Percentiles rank a stretch among this genome's conserved stretches.
Evolutionary conservation across 2,113 vertebrate genomes (phyloP).

Genomic region (Cebus imitator): DNA sequence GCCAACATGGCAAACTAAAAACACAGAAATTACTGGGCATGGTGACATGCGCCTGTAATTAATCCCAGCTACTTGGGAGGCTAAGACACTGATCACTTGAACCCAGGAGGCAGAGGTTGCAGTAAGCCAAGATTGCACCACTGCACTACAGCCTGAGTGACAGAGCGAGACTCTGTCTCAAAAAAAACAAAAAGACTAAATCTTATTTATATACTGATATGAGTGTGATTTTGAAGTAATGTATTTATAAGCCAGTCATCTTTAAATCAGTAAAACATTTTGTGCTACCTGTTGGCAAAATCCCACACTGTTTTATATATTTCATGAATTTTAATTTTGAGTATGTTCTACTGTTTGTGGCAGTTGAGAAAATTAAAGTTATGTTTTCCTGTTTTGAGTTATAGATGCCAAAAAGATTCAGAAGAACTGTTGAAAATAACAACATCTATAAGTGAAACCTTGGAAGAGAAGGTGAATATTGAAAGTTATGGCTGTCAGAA

Average conservation of each 20-base stretch:
- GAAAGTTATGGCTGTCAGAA: slow-evolving; percentile 1
- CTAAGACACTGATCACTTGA: too few relatives aligned
- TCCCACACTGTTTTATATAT: not conserved
- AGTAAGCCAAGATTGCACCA: too few relatives aligned
- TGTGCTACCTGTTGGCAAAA: not conserved
- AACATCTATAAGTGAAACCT: slow-evolving; percentile 86
- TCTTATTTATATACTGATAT: slow-evolving; percentile 1
- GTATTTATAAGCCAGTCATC: not conserved
- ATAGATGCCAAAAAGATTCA: slow-evolving; percentile 93
- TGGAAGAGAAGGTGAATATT: slow-evolving; percentile 90
- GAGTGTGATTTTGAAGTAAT: slow-evolving; percentile 33
- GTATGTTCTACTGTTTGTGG: not conserved
- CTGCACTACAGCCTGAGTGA: too few relatives aligned
- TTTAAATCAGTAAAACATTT: slow-evolving; percentile 32
- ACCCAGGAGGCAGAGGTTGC: too few relatives aligned
- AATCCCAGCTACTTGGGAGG: too few relatives aligned
- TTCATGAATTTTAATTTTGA: slow-evolving; percentile 47
- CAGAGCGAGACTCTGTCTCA: too few relatives aligned
- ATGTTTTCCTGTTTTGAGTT: slow-evolving; percentile 49
- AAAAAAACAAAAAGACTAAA: not conserved
- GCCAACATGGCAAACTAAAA: too few relatives aligned
- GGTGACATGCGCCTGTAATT: too few relatives aligned
- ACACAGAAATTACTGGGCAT: too few relatives aligned
- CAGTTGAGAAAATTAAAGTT: slow-evolving; percentile 25
- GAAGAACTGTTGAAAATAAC: slow-evolving; percentile 92